phyloP scores from a whole-genome alignment of 2,888 invertebrate species.

The Drosophila mimetica region DNA sequence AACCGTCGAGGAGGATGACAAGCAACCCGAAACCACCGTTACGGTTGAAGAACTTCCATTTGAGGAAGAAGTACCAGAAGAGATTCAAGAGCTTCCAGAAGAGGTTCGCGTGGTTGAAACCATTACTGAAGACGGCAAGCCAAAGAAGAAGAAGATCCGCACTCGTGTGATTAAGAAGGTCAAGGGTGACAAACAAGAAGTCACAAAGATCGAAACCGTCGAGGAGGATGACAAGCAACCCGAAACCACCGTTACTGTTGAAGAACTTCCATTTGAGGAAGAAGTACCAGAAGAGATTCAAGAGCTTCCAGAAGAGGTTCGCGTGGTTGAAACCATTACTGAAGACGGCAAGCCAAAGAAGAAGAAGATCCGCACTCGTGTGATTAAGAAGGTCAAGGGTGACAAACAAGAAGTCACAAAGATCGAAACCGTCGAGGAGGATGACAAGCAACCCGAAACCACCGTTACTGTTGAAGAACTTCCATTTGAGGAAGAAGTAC shows the following conservation, averaged over 20 bases:
- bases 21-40: conserved; percentile 52
- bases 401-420: conserved; percentile 61
- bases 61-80: conserved; percentile 36
- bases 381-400: conserved; percentile 61
- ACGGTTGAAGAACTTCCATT: conserved; percentile 50
- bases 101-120: conserved; percentile 21
- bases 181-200: conserved; percentile 37
- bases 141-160: conserved; percentile 33
- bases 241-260: conserved; percentile 50
- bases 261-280: conserved; percentile 44
- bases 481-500: conserved; percentile 42
- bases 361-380: conserved; percentile 60
- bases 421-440: conserved; percentile 63
- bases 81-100: conserved; percentile 26
- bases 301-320: conserved; percentile 57
- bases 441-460: conserved; percentile 55
- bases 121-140: conserved; percentile 15
- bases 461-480: conserved; percentile 57
- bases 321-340: conserved; percentile 35
- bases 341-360: conserved; percentile 55
- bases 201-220: conserved; percentile 56
- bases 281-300: conserved; percentile 29
- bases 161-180: conserved; percentile 25
- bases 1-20: conserved; percentile 62
- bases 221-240: conserved; percentile 56